Evolutionary conservation across 2,888 invertebrate genomes (phyloP).

Genomic region (Anticlea derivata): DNA sequence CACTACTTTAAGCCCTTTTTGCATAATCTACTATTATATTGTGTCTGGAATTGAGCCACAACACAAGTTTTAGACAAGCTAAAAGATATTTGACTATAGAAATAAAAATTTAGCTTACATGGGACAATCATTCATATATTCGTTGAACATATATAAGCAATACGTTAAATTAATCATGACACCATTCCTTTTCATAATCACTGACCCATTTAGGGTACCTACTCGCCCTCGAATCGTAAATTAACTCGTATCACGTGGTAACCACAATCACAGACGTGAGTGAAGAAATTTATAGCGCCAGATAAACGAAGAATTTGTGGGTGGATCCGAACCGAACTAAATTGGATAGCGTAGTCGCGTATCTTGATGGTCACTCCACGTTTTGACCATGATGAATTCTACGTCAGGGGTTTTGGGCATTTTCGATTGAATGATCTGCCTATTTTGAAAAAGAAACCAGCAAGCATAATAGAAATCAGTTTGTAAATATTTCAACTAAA

Average conservation of each 20-base stretch:
- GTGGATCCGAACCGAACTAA: constrained; percentile 32
- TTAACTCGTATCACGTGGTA: constrained; percentile 49
- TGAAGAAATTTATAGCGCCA: constrained; percentile 51
- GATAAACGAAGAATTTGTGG: constrained; percentile 46
- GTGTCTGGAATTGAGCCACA: too few relatives aligned
- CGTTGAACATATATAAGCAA: constrained; percentile 6
- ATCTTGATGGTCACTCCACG: constrained; percentile 28
- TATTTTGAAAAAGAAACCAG: too few relatives aligned
- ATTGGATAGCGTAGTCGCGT: constrained; percentile 28
- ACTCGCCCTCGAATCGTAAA: constrained; percentile 46
- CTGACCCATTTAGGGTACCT: constrained; percentile 47
- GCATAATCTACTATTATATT: too few relatives aligned
- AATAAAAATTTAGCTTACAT: too few relatives aligned
- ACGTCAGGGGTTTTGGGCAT: constrained; percentile 7
- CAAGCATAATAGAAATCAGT: too few relatives aligned
- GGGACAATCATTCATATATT: too few relatives aligned
- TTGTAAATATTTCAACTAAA: too few relatives aligned
- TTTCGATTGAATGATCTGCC: neutral
- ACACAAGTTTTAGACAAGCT: too few relatives aligned
- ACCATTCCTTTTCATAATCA: constrained; percentile 49
- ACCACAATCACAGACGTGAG: constrained; percentile 45
- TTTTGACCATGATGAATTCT: constrained; percentile 16
- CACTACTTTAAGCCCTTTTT: too few relatives aligned
- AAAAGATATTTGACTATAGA: too few relatives aligned
- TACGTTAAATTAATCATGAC: constrained; percentile 36